Conservation (phyloP, 2,888 invertebrate genomes). For the Schrankia costaestrigalis region DNA sequence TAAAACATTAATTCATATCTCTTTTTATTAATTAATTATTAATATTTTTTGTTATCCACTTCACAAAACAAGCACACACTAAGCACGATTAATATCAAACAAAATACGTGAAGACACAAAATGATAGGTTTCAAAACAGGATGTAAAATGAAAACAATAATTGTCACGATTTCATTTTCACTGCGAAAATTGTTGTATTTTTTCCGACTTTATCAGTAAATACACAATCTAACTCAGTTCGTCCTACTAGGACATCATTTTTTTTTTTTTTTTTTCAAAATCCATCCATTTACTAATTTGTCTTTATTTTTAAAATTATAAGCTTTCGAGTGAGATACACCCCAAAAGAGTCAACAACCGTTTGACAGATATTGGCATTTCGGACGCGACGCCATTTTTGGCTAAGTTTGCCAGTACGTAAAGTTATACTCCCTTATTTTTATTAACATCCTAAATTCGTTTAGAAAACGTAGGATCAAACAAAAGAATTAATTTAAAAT, state of each 20-base stretch:
- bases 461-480: too few species aligned
- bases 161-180: slow-evolving; percentile 22
- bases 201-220: background rate
- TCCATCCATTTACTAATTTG: slow-evolving; percentile 9
- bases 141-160: slow-evolving; percentile 47
- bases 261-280: slow-evolving; percentile 12
- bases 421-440: slow-evolving; percentile 11
- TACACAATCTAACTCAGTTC: too few species aligned
- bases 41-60: slow-evolving; percentile 9
- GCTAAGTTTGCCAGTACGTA: slow-evolving; percentile 26
- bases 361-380: slow-evolving; percentile 54
- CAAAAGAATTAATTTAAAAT: too few species aligned
- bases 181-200: slow-evolving; percentile 11
- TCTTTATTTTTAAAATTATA: slow-evolving; percentile 15
- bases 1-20: slow-evolving; percentile 1
- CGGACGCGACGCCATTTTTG: slow-evolving; percentile 51
- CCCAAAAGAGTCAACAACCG: slow-evolving; percentile 69
- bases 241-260: too few species aligned
- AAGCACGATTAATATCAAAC: slow-evolving; percentile 21
- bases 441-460: slow-evolving; percentile 6
- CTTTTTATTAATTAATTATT: slow-evolving; percentile 1
- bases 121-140: slow-evolving; percentile 43
- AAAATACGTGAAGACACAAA: slow-evolving; percentile 29
- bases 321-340: slow-evolving; percentile 35
- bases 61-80: slow-evolving; percentile 20